These are phyloP conservation scores for Bombyx mandarina DNA, from an alignment of 1,140 invertebrate genomes.

Conservation along the genomic window DNA sequence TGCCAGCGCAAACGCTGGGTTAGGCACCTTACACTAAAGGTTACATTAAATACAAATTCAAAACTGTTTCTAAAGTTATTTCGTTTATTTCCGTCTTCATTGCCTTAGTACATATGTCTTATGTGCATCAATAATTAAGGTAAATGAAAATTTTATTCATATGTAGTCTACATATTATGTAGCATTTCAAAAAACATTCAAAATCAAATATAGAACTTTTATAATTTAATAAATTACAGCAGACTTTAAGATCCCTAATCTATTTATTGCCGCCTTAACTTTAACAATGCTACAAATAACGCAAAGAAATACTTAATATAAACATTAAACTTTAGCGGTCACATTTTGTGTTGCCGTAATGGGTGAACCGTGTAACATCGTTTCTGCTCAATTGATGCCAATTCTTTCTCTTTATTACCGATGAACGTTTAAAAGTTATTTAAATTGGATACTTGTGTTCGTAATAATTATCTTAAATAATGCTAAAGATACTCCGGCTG, in stretches of 20 bases:
- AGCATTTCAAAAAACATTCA: no score
- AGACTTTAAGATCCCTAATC: no score
- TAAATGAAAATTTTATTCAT: no score
- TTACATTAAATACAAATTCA: conserved; percentile 49
- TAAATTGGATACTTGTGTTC: conserved; percentile 11
- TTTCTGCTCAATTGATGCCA: conserved; percentile 20
- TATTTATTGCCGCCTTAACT: no score
- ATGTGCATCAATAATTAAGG: no score
- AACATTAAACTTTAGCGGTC: conserved; percentile 61
- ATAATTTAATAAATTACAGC: no score
- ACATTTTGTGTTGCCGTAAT: conserved; percentile 45
- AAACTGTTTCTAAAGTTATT: conserved; percentile 16
- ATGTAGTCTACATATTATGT: no score
- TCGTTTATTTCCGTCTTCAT: no score
- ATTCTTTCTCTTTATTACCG: conserved; percentile 33
- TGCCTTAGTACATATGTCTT: no score
- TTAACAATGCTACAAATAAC: conserved; percentile 1
- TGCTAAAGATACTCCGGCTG: no score
- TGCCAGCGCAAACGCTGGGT: conserved; percentile 32
- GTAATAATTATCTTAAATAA: no score
- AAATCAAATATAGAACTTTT: no score
- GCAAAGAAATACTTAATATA: conserved; percentile 22
- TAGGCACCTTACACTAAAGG: conserved; percentile 42
- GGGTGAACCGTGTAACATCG: conserved; percentile 55
- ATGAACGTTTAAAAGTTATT: conserved; percentile 20